Conservation (phyloP, 2,113 vertebrate genomes). For the Engraulis encrasicolus region DNA sequence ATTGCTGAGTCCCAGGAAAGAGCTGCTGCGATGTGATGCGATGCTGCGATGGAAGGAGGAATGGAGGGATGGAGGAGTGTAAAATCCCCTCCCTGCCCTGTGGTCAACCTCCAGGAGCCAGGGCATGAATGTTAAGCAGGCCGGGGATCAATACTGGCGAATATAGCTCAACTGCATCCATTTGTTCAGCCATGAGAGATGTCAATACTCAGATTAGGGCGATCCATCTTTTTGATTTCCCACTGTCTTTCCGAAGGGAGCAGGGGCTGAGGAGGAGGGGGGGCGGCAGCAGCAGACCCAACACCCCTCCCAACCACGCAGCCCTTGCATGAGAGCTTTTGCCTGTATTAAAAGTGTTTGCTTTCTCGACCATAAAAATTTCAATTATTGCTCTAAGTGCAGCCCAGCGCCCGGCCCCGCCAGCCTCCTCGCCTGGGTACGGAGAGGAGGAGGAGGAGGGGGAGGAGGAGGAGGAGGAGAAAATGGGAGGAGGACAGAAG, state of each 20-base stretch:
- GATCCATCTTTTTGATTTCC: constrained; percentile 96
- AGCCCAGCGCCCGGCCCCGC: no score
- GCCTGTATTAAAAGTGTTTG: constrained; percentile 89
- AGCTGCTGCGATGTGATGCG: constrained; percentile 34
- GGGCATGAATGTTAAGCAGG: constrained; percentile 94
- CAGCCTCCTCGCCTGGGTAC: constrained; percentile 67
- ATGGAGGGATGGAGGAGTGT: constrained; percentile 75
- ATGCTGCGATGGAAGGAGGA: no score
- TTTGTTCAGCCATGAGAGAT: constrained; percentile 97
- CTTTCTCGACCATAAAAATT: constrained; percentile 90
- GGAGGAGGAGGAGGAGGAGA: no score
- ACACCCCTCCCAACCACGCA: no score
- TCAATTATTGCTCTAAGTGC: constrained; percentile 88
- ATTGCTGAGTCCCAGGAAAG: constrained; percentile 74
- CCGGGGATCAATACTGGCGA: constrained; percentile 90
- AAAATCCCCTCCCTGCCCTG: constrained; percentile 80
- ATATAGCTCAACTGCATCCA: constrained; percentile 95
- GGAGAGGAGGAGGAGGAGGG: neutral
- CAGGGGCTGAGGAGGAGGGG: no score
- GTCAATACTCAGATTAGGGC: constrained; percentile 97
- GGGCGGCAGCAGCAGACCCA: no score
- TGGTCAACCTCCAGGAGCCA: constrained; percentile 84
- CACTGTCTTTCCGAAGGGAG: constrained; percentile 87
- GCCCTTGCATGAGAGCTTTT: constrained; percentile 83
- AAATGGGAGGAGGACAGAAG: neutral